Percentiles rank a stretch among this genome's conserved stretches.
Evolutionary conservation across 2,797 vertebrate species (phyloP).

Genomic region (Clarias fuscus): DNA sequence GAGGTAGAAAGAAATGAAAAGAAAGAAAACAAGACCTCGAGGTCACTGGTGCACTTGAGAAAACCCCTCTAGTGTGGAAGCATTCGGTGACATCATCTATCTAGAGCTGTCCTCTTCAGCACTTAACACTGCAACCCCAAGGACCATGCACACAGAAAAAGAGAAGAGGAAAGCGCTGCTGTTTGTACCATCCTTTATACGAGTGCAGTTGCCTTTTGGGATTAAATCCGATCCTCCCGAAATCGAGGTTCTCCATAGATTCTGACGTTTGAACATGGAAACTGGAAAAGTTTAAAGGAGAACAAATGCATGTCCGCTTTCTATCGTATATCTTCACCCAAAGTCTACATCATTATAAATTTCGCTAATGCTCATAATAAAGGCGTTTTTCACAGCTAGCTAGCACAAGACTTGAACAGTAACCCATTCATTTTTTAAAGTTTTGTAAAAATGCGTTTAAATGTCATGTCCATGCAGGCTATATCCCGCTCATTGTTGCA

Average conservation of each 20-base stretch:
- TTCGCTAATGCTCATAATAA: not conserved
- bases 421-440: not conserved
- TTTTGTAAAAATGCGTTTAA: not conserved
- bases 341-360: not conserved
- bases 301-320: too few relatives aligned
- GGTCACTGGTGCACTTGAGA: not conserved
- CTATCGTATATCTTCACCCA: too few relatives aligned
- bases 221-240: too few relatives aligned
- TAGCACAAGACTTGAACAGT: not conserved
- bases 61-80: not conserved
- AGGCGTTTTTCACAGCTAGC: not conserved
- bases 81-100: not conserved
- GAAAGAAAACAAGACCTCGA: not conserved
- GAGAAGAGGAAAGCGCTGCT: not conserved
- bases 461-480: not conserved
- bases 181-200: too few relatives aligned
- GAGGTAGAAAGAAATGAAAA: not conserved
- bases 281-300: too few relatives aligned
- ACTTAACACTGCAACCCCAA: not conserved
- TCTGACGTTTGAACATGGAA: too few relatives aligned
- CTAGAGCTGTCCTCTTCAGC: not conserved
- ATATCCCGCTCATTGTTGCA: not conserved
- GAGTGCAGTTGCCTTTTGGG: too few relatives aligned
- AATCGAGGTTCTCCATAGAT: too few relatives aligned
- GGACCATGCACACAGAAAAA: not conserved